Conservation (phyloP, 2,113 vertebrate species). For the Mesocricetus auratus region DNA sequence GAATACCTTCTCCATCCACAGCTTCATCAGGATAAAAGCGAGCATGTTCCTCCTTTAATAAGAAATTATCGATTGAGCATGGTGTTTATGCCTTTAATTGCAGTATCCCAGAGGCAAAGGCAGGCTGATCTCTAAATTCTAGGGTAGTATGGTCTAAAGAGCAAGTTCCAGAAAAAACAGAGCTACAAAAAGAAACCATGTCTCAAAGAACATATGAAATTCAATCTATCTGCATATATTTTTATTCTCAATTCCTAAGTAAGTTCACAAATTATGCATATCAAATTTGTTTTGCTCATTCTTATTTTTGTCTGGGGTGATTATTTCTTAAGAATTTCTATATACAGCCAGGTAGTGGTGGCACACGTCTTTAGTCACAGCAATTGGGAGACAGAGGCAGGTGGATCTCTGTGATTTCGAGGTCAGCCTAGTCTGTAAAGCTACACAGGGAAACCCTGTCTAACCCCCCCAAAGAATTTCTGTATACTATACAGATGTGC, state of each 20-base stretch:
- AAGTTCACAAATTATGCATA: background rate
- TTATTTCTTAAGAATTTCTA: background rate
- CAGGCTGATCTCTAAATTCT: background rate
- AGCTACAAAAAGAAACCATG: background rate
- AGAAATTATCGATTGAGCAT: background rate
- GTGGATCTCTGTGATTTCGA: too few relatives aligned
- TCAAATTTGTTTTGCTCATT: slow-evolving; percentile 6
- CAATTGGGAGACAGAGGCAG: too few relatives aligned
- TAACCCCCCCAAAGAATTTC: too few relatives aligned
- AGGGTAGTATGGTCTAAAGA: background rate
- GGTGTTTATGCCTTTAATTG: background rate
- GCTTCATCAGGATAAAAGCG: background rate
- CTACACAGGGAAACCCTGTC: too few relatives aligned
- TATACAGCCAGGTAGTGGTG: background rate
- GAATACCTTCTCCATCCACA: background rate
- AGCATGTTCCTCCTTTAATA: background rate
- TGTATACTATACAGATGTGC: background rate
- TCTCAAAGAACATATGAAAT: background rate
- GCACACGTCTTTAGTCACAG: too few relatives aligned
- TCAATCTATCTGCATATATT: slow-evolving; percentile 39
- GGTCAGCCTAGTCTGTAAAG: too few relatives aligned
- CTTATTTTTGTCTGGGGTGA: background rate
- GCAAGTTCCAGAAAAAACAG: background rate
- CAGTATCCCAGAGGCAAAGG: background rate
- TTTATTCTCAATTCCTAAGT: background rate